phyloP scores from a whole-genome alignment of 2,888 invertebrate species.

The Eupithecia inturbata region DNA sequence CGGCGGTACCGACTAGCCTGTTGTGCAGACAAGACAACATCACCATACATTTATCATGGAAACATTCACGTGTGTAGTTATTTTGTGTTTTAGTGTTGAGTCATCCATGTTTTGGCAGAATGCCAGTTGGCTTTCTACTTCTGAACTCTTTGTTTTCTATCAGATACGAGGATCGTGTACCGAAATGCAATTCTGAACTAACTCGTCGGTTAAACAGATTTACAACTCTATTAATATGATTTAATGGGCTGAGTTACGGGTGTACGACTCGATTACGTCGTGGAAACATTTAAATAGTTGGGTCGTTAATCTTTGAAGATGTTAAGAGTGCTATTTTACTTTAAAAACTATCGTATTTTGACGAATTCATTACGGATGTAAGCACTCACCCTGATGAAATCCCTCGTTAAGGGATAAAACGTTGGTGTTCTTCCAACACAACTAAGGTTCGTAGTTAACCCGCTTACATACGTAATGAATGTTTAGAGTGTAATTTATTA shows the following conservation, averaged over 20 bases:
- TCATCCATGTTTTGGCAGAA: slow-evolving; percentile 62
- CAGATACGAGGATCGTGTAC: slow-evolving; percentile 22
- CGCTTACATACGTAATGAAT: no score
- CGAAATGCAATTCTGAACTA: slow-evolving; percentile 28
- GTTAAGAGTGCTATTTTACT: no score
- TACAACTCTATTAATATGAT: slow-evolving; percentile 34
- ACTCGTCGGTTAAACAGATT: slow-evolving; percentile 26
- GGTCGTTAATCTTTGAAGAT: slow-evolving; percentile 25
- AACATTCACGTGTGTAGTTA: slow-evolving; percentile 46
- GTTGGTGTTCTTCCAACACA: no score
- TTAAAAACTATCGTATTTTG: no score
- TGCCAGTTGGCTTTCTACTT: slow-evolving; percentile 66
- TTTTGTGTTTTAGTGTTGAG: slow-evolving; percentile 62
- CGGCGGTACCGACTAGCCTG: slow-evolving; percentile 81
- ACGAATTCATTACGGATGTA: no score
- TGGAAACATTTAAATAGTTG: slow-evolving; percentile 17
- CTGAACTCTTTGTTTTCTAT: slow-evolving; percentile 66
- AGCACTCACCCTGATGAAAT: no score
- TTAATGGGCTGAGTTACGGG: slow-evolving; percentile 31
- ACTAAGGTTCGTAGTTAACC: no score
- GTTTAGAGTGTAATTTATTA: slow-evolving; percentile 21
- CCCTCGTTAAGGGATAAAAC: no score
- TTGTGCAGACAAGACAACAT: slow-evolving; percentile 66
- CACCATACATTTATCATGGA: slow-evolving; percentile 40
- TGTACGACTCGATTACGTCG: slow-evolving; percentile 23